A percentile compares a stretch with the other conserved stretches of the same genome.
Conservation (phyloP, 2,797 vertebrate genomes). For the Pipistrellus pygmaeus region DNA sequence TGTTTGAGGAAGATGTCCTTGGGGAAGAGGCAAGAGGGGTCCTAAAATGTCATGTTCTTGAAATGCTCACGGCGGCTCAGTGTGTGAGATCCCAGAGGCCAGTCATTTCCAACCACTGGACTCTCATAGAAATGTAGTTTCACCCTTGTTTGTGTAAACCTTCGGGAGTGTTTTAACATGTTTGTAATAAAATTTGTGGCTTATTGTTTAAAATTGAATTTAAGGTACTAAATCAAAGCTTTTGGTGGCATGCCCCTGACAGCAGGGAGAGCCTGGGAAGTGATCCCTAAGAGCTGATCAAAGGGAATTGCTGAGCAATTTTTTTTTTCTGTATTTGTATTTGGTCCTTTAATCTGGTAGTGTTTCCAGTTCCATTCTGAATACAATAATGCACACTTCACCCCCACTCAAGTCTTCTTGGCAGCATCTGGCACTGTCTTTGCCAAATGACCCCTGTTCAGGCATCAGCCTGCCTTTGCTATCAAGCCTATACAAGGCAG, state of each 20-base stretch:
- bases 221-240: constrained; percentile 76
- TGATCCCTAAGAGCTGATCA: constrained; percentile 73
- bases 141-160: constrained; percentile 72
- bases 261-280: constrained; percentile 61
- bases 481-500: constrained; percentile 33
- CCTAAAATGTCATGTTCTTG: constrained; percentile 59
- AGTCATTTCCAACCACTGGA: constrained; percentile 55
- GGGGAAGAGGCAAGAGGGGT: constrained; percentile 66
- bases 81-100: constrained; percentile 65
- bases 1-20: constrained; percentile 76
- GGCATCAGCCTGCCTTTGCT: constrained; percentile 36
- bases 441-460: constrained; percentile 61
- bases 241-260: constrained; percentile 67
- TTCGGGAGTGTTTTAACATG: constrained; percentile 76
- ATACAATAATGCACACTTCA: neutral
- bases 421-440: constrained; percentile 45
- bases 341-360: constrained; percentile 77
- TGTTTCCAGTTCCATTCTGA: constrained; percentile 71
- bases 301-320: constrained; percentile 58
- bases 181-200: constrained; percentile 76
- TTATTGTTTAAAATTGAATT: constrained; percentile 79
- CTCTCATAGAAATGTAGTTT: constrained; percentile 64
- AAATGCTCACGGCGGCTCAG: constrained; percentile 57
- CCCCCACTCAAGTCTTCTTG: constrained; percentile 33
- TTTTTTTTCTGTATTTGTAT: constrained; percentile 53